phyloP scores from a whole-genome alignment of 2,113 vertebrate genomes.

The Cynocephalus volans region DNA sequence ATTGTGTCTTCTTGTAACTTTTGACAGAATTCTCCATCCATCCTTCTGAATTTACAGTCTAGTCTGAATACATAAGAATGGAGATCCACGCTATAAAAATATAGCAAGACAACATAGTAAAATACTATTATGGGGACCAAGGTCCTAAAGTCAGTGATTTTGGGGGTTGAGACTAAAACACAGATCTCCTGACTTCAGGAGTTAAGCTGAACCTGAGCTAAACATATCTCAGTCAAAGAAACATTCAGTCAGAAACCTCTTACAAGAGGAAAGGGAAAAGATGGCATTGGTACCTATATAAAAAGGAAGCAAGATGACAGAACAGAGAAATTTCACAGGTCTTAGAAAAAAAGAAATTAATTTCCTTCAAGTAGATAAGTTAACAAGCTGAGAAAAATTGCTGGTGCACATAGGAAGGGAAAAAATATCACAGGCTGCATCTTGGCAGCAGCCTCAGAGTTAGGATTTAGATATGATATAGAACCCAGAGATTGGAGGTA shows the following conservation, averaged over 20 bases:
- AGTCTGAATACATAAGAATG: neutral
- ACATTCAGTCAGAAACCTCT: neutral
- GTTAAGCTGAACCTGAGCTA: neutral
- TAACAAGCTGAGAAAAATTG: neutral
- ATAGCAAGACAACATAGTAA: neutral
- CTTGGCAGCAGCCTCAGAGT: neutral
- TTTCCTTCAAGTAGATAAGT: neutral
- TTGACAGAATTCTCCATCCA: neutral
- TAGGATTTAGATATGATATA: neutral
- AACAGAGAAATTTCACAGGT: neutral
- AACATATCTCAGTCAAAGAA: conserved; percentile 20
- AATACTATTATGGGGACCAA: neutral
- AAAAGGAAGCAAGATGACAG: neutral
- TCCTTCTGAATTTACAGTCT: conserved; percentile 25
- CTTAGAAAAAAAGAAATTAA: neutral
- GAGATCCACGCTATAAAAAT: neutral
- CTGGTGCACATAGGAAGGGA: neutral
- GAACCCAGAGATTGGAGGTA: neutral
- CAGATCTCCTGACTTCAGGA: neutral
- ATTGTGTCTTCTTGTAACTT: neutral
- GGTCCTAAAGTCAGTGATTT: neutral
- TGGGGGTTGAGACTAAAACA: neutral
- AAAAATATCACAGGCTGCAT: neutral
- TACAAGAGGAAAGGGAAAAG: neutral
- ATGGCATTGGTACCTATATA: neutral